A percentile compares a stretch with the other conserved stretches of the same genome.
Evolutionary conservation across 2,113 vertebrate genomes (phyloP).

Genomic region (Lates calcarifer): DNA sequence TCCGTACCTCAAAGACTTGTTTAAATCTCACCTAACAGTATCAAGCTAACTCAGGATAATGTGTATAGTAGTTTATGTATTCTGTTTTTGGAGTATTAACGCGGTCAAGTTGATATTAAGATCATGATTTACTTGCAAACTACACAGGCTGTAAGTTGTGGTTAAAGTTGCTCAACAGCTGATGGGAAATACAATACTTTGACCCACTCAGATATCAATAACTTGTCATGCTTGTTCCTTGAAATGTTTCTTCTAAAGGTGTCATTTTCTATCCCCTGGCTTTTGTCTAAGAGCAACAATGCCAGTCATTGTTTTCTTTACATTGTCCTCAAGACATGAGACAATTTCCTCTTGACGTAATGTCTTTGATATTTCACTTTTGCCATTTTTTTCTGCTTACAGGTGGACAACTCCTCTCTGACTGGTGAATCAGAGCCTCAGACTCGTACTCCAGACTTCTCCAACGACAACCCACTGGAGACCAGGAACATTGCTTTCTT

Average conservation of each 20-base stretch:
- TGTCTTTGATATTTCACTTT: slow-evolving; percentile 11
- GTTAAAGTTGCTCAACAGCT: background rate
- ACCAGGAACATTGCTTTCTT: slow-evolving; percentile 96
- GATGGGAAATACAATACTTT: background rate
- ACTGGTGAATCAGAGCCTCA: slow-evolving; percentile 97
- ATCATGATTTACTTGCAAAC: background rate
- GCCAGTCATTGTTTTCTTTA: background rate
- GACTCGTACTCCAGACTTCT: slow-evolving; percentile 94
- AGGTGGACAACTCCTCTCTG: slow-evolving; percentile 98
- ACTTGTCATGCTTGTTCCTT: background rate
- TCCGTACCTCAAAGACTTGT: slow-evolving; percentile 44
- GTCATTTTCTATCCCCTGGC: too few relatives aligned
- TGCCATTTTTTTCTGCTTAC: background rate
- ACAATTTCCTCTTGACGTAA: background rate
- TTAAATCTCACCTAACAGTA: background rate
- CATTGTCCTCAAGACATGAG: background rate
- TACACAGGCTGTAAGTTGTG: background rate
- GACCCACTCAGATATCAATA: background rate
- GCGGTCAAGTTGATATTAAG: background rate
- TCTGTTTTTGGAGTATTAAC: too few relatives aligned
- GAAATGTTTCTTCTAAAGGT: too few relatives aligned
- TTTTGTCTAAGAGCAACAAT: background rate
- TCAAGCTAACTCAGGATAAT: background rate
- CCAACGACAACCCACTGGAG: slow-evolving; percentile 94
- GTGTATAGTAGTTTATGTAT: too few relatives aligned